Base-by-base conservation (phyloP, 1,140 invertebrate genomes). In the Ridgeia piscesae region DNA sequence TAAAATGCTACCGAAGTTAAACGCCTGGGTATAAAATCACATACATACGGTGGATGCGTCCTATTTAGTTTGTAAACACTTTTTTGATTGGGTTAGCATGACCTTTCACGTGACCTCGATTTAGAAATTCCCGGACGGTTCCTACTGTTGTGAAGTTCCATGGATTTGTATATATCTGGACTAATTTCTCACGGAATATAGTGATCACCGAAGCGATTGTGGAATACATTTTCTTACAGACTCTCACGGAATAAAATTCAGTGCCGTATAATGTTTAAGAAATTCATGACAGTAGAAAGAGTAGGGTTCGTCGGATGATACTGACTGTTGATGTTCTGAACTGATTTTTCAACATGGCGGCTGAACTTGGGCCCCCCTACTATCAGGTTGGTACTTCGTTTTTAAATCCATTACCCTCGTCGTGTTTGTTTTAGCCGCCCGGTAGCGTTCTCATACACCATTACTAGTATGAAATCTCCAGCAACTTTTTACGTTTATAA, bases 31-130 rank as follows among this genome's bases (percentile, higher is more conserved):
- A 77, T 77, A 77, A 77, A 77, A 77, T 77, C 58, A 77, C 58
- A 21, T 77, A 77, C 27, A 77, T 31, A 77, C 58, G 58, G 58
- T 77, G 27, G 58, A 77, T 77, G 58, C 27, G 58, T 77, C 58
- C 58, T 77, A 77, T 77, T 77, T 77, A 77, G 58, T 77, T 77
- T 77, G 58, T 77, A 77, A 77, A 77, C 58, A 77, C 58, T 77
- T 77, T 77, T 77, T 77, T 77, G 58, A 77, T 77, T 77, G 58
- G 58, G 58, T 77, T 77, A 77, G 27, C 58, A 21, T 31, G 58
- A 77, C 58, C 58, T 77, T 77, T 77, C 58, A 77, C 58, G 58
- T 77, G 58, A 77, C 58, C 58, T 21, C 58, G 58, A 77, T 77
- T 77, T 77, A 77, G 58, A 77, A 77, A 77, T 77, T 77, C 58